Evolutionary conservation across 2,888 invertebrate species (phyloP), one percentile per base, ranked within the genome.

Genomic region (Augochlorella aurata): DNA sequence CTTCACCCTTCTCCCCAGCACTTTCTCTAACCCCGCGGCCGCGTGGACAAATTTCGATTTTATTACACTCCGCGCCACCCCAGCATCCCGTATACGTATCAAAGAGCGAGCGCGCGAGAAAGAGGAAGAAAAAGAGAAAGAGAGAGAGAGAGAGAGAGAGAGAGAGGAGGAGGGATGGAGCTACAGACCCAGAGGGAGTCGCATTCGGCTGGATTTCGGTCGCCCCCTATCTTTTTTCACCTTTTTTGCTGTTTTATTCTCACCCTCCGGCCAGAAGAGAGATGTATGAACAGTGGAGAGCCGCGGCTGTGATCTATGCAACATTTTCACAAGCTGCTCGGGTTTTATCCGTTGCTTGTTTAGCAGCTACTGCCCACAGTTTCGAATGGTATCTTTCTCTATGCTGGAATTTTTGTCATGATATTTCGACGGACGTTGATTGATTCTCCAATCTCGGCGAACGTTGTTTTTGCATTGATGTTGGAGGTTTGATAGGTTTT

Each of bases 41-140:
- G 58, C 63, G 16, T 67, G 50, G 85, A 84, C 90, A 89, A 90
- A 90, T 90, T 88, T 88, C 82, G 85, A 89, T 89, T 90, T 90
- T 89, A 90, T 90, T 87, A 85, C 85, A 70, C 74, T 63, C 21
- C 49, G 54, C 71, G 21, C 24, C 8, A 45, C 50, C 69, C 49
- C 49, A 3, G 29, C 54, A 54, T 54, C 54, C 54, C 21, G 21
- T 21, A 12, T 21, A 54, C 77, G 72, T 80, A 71, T 52, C 47
- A n/a, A 47, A n/a, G 45, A 16, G 24, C 29, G 2, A 2, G 29
- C 29, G 29, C 29, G 24, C n/a, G 12, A 49, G 68, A 58, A 10
- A 49, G 47, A 49, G 47, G 10, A 2, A 49, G 38, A 38, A 38
- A 38, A 7, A 38, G 38, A 38, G 38, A 16, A 49, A 16, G n/a